Evolutionary conservation across 1,140 invertebrate species (phyloP).

Genomic region (Euura lappo): DNA sequence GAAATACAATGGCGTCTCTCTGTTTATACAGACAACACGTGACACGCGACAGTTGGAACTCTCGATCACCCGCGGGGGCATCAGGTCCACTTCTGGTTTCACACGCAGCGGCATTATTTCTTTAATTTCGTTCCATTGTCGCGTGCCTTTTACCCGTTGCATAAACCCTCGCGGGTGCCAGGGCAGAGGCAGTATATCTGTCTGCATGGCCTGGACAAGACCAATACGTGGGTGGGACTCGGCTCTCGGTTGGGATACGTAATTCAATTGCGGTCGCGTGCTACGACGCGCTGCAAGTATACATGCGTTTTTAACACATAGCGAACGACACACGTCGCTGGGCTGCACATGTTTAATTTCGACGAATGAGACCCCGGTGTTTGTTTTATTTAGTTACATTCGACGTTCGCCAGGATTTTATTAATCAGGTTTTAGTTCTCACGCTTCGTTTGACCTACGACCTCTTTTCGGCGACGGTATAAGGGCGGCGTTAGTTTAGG

Average conservation of each 20-base stretch:
- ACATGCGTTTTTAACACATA: slow-evolving; percentile 11
- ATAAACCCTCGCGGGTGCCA: background rate
- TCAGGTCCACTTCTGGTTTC: background rate
- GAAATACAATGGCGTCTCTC: slow-evolving; percentile 17
- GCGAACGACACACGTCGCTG: background rate
- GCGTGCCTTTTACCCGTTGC: background rate
- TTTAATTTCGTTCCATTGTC: slow-evolving; percentile 53
- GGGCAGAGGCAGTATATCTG: slow-evolving; percentile 25
- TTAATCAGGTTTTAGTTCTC: background rate
- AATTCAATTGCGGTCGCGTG: slow-evolving; percentile 31
- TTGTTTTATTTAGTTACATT: background rate
- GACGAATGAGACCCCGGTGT: background rate
- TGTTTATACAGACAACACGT: slow-evolving; percentile 38
- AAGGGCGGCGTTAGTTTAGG: no score
- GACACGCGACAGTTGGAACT: slow-evolving; percentile 23
- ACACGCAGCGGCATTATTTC: slow-evolving; percentile 39
- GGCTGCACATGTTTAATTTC: slow-evolving; percentile 21
- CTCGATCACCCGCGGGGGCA: slow-evolving; percentile 21
- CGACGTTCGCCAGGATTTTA: background rate
- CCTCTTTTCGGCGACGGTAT: no score
- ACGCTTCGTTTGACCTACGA: background rate
- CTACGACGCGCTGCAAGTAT: slow-evolving; percentile 12
- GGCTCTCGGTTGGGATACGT: background rate
- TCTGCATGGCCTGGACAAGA: no score
- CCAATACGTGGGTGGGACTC: no score